Conservation (phyloP, 2,888 invertebrate species). For the Abrostola triplasia region DNA sequence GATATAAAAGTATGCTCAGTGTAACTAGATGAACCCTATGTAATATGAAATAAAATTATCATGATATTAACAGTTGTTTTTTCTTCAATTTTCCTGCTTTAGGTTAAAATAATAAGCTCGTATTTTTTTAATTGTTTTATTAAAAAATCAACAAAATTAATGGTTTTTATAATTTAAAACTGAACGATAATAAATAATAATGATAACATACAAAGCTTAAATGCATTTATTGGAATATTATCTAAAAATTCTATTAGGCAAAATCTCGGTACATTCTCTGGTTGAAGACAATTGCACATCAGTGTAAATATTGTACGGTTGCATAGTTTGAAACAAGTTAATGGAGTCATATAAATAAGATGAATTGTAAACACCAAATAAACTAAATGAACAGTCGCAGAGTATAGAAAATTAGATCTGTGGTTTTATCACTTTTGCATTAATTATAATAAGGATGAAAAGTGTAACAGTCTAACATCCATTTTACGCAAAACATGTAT, state of each 20-base stretch:
- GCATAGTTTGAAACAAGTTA: too few relatives aligned
- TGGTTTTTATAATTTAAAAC: conserved; percentile 3
- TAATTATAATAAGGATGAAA: conserved; percentile 24
- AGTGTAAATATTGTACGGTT: too few relatives aligned
- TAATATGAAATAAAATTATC: conserved; percentile 46
- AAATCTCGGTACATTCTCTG: too few relatives aligned
- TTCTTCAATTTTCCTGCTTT: neutral
- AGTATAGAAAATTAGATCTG: too few relatives aligned
- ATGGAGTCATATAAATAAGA: too few relatives aligned
- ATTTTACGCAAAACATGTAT: conserved; percentile 9
- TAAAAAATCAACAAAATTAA: conserved; percentile 44
- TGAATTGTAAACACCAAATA: too few relatives aligned
- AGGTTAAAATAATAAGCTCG: conserved; percentile 3
- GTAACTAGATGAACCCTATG: conserved; percentile 61
- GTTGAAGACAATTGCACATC: too few relatives aligned
- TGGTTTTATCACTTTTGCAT: too few relatives aligned
- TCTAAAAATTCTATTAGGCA: too few relatives aligned
- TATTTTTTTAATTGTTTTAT: conserved; percentile 36
- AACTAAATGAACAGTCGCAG: too few relatives aligned
- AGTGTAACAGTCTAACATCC: conserved; percentile 3
- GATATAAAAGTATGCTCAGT: conserved; percentile 79
- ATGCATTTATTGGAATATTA: too few relatives aligned
- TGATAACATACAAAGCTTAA: conserved; percentile 20
- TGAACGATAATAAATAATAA: conserved; percentile 10
- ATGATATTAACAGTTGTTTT: conserved; percentile 23